These are phyloP conservation scores for Paralvinella palmiformis DNA, from an alignment of 1,140 invertebrate species.

Conservation along the genomic window DNA sequence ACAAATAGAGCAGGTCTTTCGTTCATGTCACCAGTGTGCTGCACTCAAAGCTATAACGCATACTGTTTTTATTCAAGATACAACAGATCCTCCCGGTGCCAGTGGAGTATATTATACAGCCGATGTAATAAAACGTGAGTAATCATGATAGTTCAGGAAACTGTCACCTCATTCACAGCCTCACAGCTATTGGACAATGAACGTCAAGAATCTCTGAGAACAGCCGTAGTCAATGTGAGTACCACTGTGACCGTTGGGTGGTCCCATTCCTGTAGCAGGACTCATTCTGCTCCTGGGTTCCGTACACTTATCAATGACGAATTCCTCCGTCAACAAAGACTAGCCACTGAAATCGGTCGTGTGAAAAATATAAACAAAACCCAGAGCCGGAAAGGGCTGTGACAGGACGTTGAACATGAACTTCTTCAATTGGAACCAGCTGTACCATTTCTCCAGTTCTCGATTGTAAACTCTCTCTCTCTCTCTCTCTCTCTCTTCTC, in stretches of 20 bases:
- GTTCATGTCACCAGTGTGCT: conserved; percentile 18
- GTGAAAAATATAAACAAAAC: background rate
- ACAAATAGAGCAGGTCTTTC: conserved; percentile 5
- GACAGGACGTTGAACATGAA: too few species aligned
- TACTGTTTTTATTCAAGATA: too few species aligned
- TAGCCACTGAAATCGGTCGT: background rate
- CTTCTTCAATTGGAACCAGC: background rate
- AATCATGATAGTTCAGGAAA: background rate
- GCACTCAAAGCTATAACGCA: conserved; percentile 13
- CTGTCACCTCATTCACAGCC: background rate
- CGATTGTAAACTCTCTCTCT: background rate
- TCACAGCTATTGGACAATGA: background rate
- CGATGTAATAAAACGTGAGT: conserved; percentile 2
- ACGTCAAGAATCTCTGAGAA: background rate
- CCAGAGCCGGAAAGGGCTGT: background rate
- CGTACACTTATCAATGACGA: conserved; percentile 18
- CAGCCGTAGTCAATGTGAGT: background rate
- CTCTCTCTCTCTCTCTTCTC: too few species aligned
- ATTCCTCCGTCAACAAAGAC: conserved; percentile 10
- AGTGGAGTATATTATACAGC: background rate
- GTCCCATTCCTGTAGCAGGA: background rate
- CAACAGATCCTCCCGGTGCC: background rate
- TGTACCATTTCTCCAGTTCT: too few species aligned
- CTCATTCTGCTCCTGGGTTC: background rate
- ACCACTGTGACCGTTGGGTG: background rate